Evolutionary conservation across 35 echinoderm and acorn worm species (phyloP).

Genomic region (Ptychodera flava): DNA sequence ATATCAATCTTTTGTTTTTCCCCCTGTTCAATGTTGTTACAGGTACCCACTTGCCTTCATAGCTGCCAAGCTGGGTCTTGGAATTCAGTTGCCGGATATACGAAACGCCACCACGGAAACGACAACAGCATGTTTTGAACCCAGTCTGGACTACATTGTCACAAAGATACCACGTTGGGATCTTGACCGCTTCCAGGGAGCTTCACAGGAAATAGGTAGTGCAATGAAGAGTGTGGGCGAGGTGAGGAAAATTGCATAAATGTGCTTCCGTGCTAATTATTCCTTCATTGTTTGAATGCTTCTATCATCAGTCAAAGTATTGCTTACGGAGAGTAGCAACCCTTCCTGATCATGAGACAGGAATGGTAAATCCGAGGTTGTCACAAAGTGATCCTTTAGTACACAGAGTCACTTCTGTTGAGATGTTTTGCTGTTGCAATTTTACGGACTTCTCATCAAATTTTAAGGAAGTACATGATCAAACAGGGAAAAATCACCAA

Average conservation of each 20-base stretch:
- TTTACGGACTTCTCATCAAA: too few relatives aligned
- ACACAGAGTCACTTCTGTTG: neutral
- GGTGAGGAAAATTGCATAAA: slow-evolving; percentile 57
- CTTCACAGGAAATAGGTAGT: slow-evolving; percentile 82
- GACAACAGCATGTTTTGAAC: slow-evolving; percentile 97
- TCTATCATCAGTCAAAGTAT: neutral
- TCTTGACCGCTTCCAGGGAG: slow-evolving; percentile 91
- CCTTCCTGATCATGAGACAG: neutral
- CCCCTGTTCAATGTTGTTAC: too few relatives aligned
- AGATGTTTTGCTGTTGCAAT: too few relatives aligned
- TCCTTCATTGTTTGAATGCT: too few relatives aligned
- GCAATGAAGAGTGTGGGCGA: slow-evolving; percentile 99
- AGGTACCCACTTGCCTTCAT: slow-evolving; percentile 98
- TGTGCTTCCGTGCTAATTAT: too few relatives aligned
- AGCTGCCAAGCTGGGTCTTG: slow-evolving; percentile 88
- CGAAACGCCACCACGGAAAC: slow-evolving; percentile 87
- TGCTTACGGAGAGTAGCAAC: neutral
- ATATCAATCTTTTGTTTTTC: too few relatives aligned
- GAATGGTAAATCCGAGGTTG: neutral
- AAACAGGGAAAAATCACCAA: too few relatives aligned
- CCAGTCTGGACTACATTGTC: slow-evolving; percentile 93
- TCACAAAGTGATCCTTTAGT: neutral
- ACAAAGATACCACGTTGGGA: slow-evolving; percentile 99
- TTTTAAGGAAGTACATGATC: too few relatives aligned
- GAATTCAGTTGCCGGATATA: slow-evolving; percentile 79